Evolutionary conservation across 2,797 vertebrate species (phyloP), one percentile per base, ranked within the genome.

Genomic region (Lithobates sylvaticus): DNA sequence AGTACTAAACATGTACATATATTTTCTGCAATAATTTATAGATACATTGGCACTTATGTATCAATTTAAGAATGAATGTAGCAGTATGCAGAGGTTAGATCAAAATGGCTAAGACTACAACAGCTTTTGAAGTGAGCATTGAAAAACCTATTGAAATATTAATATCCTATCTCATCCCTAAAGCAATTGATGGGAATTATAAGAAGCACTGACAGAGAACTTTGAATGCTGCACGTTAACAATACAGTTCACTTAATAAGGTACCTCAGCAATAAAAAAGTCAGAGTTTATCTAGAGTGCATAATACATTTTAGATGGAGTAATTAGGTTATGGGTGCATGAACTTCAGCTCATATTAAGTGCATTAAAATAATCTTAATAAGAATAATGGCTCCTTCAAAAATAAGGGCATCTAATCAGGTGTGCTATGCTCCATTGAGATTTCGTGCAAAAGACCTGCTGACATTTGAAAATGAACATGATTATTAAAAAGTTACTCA

Each of bases 371-470:
- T 90, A 90, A 83, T 76, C 88, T 74, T 90, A 75, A 86, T 87
- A 91, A 92, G 88, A 93, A 92, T 90, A 93, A 93, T 90, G 88
- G 83, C 10, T 13, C 72, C 90, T 92, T 92, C 89, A 91, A 86
- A 80, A 89, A 90, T 87, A 61, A 82, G 27, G 88, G 64, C 69
- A 89, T 89, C 84, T 92, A 90, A 93, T 93, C 90, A 90, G 86
- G 71, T 29, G 16, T 91, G 89, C 88, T 88, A 90, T 7, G 76
- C 89, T 90, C 80, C 88, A 90, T 1, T 91, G 90, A 88, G 81
- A 88, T 90, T 91, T 88, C 86, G 65, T 91, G 89, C 81, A 88
- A 88, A 81, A 80, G 58, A 72, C 70, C 93, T 90, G 68, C 80
- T 91, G 36, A 80, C 84, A 64, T 76, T 81, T 76, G 42, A 80